These are phyloP conservation scores for Pelvicachromis taeniatus DNA, from an alignment of 2,113 vertebrate species.

Conservation along the genomic window DNA sequence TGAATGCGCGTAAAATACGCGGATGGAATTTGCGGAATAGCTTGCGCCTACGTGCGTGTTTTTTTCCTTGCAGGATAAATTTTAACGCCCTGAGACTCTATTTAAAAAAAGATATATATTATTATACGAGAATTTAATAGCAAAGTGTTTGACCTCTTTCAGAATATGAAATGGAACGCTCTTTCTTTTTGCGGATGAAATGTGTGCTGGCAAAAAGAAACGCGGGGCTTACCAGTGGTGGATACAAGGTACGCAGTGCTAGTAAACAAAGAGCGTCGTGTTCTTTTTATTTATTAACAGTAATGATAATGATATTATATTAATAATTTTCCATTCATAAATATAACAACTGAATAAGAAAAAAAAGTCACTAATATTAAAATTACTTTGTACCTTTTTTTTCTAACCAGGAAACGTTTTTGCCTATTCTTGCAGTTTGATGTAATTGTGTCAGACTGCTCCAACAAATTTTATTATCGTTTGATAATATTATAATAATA, in stretches of 20 bases:
- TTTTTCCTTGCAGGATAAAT: neutral
- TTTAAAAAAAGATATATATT: no score
- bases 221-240: conserved; percentile 94
- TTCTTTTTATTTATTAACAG: neutral
- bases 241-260: conserved; percentile 84
- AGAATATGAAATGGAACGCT: conserved; percentile 97
- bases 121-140: neutral
- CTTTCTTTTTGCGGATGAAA: conserved; percentile 98
- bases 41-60: neutral
- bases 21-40: neutral
- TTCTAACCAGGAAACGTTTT: neutral
- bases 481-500: neutral
- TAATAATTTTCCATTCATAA: neutral
- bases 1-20: neutral
- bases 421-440: neutral
- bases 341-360: neutral
- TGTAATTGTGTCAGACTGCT: neutral
- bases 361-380: neutral
- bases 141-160: neutral
- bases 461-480: neutral
- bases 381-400: neutral
- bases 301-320: neutral
- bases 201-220: conserved; percentile 97
- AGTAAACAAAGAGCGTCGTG: neutral
- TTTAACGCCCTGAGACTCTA: neutral